These are phyloP conservation scores for Sebastes diploproa DNA, from an alignment of 2,797 vertebrate species.

Conservation along the genomic window DNA sequence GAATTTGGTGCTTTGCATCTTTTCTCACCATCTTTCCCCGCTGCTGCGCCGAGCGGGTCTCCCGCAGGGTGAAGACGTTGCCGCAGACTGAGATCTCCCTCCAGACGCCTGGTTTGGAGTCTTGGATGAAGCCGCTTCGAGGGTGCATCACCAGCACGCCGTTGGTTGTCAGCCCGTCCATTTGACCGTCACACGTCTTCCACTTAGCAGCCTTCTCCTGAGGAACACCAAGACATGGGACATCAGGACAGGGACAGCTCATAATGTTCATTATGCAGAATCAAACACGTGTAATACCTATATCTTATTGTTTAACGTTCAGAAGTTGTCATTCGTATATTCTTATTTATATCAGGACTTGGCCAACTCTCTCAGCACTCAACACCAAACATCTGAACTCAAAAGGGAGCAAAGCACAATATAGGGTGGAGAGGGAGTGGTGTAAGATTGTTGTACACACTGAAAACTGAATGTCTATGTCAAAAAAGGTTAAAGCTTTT, in stretches of 20 bases:
- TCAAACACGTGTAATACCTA: neutral
- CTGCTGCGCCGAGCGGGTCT: slow-evolving; percentile 97
- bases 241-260: neutral
- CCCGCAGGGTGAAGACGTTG: slow-evolving; percentile 95
- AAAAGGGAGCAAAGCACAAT: neutral
- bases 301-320: no score
- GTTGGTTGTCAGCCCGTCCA: slow-evolving; percentile 98
- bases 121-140: slow-evolving; percentile 93
- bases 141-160: slow-evolving; percentile 99
- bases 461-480: no score
- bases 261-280: neutral
- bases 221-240: neutral
- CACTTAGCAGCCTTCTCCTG: slow-evolving; percentile 99
- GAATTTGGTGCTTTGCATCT: no score
- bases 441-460: no score
- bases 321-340: neutral
- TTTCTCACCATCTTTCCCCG: slow-evolving; percentile 94
- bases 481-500: no score
- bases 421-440: neutral
- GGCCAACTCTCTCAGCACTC: neutral
- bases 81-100: slow-evolving; percentile 98
- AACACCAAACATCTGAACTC: neutral
- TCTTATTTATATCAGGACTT: neutral
- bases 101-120: slow-evolving; percentile 98
- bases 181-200: slow-evolving; percentile 94